phyloP scores from a whole-genome alignment of 2,888 invertebrate genomes.

The Teinopalpus imperialis region DNA sequence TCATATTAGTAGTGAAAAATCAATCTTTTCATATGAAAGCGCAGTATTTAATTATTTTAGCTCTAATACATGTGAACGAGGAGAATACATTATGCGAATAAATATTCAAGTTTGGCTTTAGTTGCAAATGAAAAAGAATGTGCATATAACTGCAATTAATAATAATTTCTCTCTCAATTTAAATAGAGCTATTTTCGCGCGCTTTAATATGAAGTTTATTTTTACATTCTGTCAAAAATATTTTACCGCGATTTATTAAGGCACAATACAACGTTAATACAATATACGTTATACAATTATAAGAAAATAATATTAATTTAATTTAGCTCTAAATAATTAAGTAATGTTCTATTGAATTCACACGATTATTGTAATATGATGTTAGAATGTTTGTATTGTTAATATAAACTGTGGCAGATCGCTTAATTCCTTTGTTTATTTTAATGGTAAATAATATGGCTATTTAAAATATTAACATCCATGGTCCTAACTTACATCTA shows the following conservation, averaged over 20 bases:
- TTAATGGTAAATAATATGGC: constrained; percentile 62
- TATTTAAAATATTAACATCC: constrained; percentile 43
- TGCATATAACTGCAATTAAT: too few species aligned
- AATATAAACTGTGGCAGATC: constrained; percentile 34
- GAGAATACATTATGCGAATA: too few species aligned
- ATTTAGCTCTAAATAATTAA: background rate
- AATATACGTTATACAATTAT: too few species aligned
- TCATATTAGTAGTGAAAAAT: too few species aligned
- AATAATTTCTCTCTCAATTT: too few species aligned
- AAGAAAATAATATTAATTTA: constrained; percentile 8
- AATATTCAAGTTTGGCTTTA: too few species aligned
- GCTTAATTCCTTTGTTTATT: constrained; percentile 28
- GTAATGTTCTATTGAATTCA: background rate
- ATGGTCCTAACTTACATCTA: constrained; percentile 14
- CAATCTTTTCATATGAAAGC: constrained; percentile 4
- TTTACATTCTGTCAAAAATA: constrained; percentile 2
- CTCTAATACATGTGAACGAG: too few species aligned
- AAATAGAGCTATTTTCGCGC: too few species aligned
- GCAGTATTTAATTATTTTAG: background rate
- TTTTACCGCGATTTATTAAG: constrained; percentile 10
- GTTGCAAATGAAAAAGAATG: too few species aligned
- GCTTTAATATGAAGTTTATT: constrained; percentile 20
- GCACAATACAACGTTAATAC: constrained; percentile 17
- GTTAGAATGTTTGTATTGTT: constrained; percentile 18
- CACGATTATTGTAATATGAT: background rate